phyloP scores from a whole-genome alignment of 2,888 invertebrate species.

The Tortricodes alternella region DNA sequence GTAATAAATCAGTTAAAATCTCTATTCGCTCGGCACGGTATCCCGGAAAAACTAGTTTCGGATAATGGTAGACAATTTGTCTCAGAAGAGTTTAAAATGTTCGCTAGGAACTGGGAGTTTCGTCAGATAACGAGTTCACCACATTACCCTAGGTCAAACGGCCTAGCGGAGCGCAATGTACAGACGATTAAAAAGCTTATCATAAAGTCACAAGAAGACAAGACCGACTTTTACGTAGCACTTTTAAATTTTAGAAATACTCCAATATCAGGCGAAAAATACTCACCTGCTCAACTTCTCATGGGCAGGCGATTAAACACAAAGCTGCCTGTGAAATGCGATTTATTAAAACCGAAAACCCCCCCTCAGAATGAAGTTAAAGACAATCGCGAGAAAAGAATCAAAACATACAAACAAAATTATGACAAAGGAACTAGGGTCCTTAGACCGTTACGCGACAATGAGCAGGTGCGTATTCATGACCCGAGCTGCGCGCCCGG shows the following conservation, averaged over 20 bases:
- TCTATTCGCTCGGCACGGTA: slow-evolving; percentile 15
- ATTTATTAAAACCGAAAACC: neutral
- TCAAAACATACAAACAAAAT: neutral
- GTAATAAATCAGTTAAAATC: neutral
- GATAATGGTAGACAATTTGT: neutral
- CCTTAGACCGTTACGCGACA: neutral
- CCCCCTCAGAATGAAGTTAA: neutral
- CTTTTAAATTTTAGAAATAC: slow-evolving; percentile 33
- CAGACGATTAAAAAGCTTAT: slow-evolving; percentile 25
- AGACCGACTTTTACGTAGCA: slow-evolving; percentile 30
- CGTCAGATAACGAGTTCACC: slow-evolving; percentile 3
- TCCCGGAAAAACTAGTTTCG: slow-evolving; percentile 2
- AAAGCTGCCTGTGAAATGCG: neutral
- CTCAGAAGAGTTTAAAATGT: neutral
- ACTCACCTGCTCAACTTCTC: slow-evolving; percentile 1
- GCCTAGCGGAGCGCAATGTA: slow-evolving; percentile 28
- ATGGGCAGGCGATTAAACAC: neutral
- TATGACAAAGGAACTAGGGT: neutral
- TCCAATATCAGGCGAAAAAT: slow-evolving; percentile 8
- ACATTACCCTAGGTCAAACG: slow-evolving; percentile 25
- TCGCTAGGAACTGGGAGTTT: neutral
- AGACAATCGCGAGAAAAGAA: neutral
- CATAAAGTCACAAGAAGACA: slow-evolving; percentile 20
- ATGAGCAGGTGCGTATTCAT: neutral
- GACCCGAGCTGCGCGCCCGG: neutral